Evolutionary conservation across 2,113 vertebrate genomes (phyloP).

Genomic region (Ifrita kowaldi): DNA sequence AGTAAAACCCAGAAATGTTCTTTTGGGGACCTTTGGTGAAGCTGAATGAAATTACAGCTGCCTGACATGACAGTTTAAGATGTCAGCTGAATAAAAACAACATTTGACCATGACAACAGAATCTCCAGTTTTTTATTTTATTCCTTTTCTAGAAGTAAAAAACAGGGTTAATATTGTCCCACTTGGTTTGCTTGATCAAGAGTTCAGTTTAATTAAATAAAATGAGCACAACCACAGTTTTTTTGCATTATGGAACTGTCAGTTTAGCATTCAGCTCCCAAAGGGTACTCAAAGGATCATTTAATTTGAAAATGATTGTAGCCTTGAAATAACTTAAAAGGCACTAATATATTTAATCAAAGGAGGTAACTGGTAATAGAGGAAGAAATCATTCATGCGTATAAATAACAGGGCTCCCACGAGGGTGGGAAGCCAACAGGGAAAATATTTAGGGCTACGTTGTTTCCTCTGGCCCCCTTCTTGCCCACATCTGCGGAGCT

Average conservation of each 20-base stretch:
- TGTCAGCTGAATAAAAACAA: neutral
- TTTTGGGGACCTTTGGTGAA: neutral
- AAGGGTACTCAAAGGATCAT: conserved; percentile 10
- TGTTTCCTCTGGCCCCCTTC: neutral
- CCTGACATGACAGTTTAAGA: neutral
- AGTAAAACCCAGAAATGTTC: neutral
- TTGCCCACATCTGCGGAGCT: neutral
- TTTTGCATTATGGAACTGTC: conserved; percentile 2
- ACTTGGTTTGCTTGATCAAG: neutral
- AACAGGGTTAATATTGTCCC: neutral
- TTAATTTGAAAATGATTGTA: conserved; percentile 50
- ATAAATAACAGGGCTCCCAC: neutral
- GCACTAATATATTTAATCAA: conserved; percentile 34
- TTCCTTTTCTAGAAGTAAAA: neutral
- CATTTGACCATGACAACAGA: neutral
- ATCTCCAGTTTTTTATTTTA: neutral
- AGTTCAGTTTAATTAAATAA: conserved; percentile 30
- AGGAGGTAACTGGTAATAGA: conserved; percentile 24
- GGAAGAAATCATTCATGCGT: conserved; percentile 33
- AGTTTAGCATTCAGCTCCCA: neutral
- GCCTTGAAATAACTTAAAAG: conserved; percentile 38
- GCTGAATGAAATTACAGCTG: neutral
- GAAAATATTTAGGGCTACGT: neutral
- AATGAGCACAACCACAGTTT: neutral
- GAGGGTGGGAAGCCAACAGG: neutral